Base-by-base conservation (phyloP, 1,140 invertebrate species). In the Tetranychus cinnabarinus region DNA sequence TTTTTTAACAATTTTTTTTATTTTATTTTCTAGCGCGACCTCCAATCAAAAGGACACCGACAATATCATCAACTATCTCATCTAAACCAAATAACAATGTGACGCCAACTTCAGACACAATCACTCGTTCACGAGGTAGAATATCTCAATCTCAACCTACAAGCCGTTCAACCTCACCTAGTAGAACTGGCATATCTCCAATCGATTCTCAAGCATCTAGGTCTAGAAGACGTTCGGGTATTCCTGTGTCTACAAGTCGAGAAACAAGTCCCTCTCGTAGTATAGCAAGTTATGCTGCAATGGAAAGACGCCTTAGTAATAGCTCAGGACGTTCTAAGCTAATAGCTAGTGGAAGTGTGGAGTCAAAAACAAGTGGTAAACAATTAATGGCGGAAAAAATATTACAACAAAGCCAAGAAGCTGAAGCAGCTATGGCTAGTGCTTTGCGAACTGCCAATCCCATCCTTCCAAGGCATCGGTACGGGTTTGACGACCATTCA, bases 91-190 rank as follows among this genome's bases (percentile, higher is more conserved):
- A 42, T 42, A 23, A 33, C 35, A 23, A 5, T 31, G 39, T 42
- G 10, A 42, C 31, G 23, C 5, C 39, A 4, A 37, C 35, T 12
- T 47, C 47, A 23, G 47, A 52, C 34, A 12, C n/a, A 52, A 10
- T 39, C 15, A 13, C 45, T 34, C 13, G 46, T 50, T 15, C 39
- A 3, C 48, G 46, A 45, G 23, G 13, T 23, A 55, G 63, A 35
- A 56, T 64, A 10, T 64, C 63, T 10, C 64, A 62, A 50, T 64
- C 63, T 39, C 63, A 64, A 39, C 63, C 85, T 47, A 82, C 80
- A 60, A 89, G 86, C 66, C 77, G 88, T 59, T 89, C 86, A 7
- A 84, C 84, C 56, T 90, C 87, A 1, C 87, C 88, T 82, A 58
- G 33, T 36, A 8, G 33, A 35, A 3, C 13, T 7, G 36, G 36